Conservation (phyloP, 2,888 invertebrate genomes). For the Drosophila sordidula region DNA sequence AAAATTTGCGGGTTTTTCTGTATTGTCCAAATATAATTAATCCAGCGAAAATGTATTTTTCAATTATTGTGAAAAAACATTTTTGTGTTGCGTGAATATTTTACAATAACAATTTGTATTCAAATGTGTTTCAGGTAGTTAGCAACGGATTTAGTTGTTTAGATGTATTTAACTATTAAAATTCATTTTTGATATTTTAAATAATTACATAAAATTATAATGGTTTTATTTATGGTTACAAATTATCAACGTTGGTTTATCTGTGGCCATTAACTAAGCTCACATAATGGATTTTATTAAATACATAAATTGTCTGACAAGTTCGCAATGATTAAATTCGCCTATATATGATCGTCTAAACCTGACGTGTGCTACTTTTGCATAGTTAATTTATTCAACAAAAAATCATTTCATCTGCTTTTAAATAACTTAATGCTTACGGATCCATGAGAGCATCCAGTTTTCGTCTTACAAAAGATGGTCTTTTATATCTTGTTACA, state of each 20-base stretch:
- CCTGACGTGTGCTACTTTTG: too few species aligned
- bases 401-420: neutral
- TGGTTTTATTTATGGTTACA: neutral
- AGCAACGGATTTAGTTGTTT: slow-evolving; percentile 19
- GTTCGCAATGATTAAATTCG: neutral
- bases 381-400: neutral
- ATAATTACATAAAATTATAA: slow-evolving; percentile 5
- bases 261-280: neutral
- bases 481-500: slow-evolving; percentile 21
- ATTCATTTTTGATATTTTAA: slow-evolving; percentile 11
- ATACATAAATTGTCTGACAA: too few species aligned
- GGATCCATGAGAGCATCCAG: slow-evolving; percentile 9
- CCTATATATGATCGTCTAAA: too few species aligned
- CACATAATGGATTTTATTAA: neutral
- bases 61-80: slow-evolving; percentile 24
- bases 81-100: neutral
- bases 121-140: slow-evolving; percentile 14
- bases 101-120: slow-evolving; percentile 23
- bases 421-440: neutral
- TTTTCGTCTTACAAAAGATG: slow-evolving; percentile 2
- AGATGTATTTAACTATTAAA: slow-evolving; percentile 11
- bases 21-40: slow-evolving; percentile 16
- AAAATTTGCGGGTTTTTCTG: slow-evolving; percentile 9
- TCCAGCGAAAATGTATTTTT: slow-evolving; percentile 16
- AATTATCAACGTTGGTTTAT: neutral